A percentile compares a stretch with the other conserved stretches of the same genome.
phyloP scores from a whole-genome alignment of 1,140 invertebrate species.

The Batillaria attramentaria region DNA sequence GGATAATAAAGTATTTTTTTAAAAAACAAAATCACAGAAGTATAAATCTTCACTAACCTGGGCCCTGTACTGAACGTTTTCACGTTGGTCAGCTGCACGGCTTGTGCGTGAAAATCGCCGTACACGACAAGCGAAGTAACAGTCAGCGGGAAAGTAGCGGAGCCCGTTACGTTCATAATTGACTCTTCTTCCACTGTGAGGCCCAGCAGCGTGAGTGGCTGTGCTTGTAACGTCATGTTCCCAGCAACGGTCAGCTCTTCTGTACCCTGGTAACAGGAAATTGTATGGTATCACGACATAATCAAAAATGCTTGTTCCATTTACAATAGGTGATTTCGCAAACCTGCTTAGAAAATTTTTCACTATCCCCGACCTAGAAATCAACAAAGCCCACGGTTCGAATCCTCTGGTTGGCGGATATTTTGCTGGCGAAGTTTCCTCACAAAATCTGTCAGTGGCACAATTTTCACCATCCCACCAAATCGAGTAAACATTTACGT shows the following conservation, averaged over 20 bases:
- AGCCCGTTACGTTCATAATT: slow-evolving; percentile 27
- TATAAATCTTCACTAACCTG: slow-evolving; percentile 22
- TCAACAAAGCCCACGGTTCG: too few relatives aligned
- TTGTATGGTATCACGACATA: too few relatives aligned
- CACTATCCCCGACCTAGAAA: too few relatives aligned
- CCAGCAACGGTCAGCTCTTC: slow-evolving; percentile 40
- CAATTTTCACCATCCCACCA: too few relatives aligned
- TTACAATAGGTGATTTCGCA: too few relatives aligned
- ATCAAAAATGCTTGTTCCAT: too few relatives aligned
- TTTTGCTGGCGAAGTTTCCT: too few relatives aligned
- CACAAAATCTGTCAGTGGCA: too few relatives aligned
- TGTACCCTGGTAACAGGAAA: slow-evolving; percentile 12
- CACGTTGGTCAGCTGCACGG: slow-evolving; percentile 30
- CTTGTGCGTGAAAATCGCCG: slow-evolving; percentile 38
- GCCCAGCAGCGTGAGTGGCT: slow-evolving; percentile 34
- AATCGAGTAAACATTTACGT: too few relatives aligned
- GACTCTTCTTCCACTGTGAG: slow-evolving; percentile 34
- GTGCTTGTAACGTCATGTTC: slow-evolving; percentile 37
- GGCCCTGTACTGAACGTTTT: slow-evolving; percentile 45
- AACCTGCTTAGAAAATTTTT: too few relatives aligned
- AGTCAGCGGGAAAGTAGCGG: slow-evolving; percentile 27
- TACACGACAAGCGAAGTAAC: slow-evolving; percentile 34
- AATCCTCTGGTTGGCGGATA: too few relatives aligned
- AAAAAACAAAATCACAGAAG: not conserved
- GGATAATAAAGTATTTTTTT: too few relatives aligned